These are phyloP conservation scores for Yponomeuta sedellus DNA, from an alignment of 2,888 invertebrate genomes.

Conservation along the genomic window DNA sequence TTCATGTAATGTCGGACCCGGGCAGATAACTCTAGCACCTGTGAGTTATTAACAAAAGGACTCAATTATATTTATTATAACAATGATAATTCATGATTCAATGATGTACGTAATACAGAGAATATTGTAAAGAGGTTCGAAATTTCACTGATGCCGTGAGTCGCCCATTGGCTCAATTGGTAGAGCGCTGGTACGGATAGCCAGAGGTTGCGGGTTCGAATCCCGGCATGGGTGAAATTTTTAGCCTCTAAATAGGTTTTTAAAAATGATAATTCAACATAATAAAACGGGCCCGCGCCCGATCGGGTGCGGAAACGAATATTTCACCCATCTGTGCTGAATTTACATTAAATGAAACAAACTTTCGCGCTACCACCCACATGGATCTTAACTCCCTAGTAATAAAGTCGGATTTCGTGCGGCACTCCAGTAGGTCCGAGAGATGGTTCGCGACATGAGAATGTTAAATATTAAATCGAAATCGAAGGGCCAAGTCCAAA, in stretches of 20 bases:
- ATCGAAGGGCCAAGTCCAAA: neutral
- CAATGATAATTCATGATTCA: neutral
- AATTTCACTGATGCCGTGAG: too few species aligned
- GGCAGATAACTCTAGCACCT: constrained; percentile 13
- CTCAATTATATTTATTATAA: neutral
- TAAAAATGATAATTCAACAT: neutral
- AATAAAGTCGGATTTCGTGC: neutral
- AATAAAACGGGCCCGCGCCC: neutral
- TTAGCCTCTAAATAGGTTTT: too few species aligned
- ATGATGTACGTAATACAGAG: too few species aligned
- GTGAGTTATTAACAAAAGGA: neutral
- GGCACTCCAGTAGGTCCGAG: neutral
- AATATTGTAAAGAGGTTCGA: too few species aligned
- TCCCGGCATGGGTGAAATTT: too few species aligned
- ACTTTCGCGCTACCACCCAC: neutral
- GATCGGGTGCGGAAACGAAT: constrained; percentile 1
- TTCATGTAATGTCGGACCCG: neutral
- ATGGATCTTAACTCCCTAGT: neutral
- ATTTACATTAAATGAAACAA: neutral
- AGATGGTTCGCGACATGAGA: neutral
- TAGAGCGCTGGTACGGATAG: too few species aligned
- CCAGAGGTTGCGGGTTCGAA: too few species aligned
- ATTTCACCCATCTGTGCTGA: neutral
- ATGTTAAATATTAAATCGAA: constrained; percentile 4
- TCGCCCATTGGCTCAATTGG: too few species aligned